Percentiles rank a stretch among this genome's conserved stretches.
Conservation (phyloP, 2,888 invertebrate species). For the Cacoxenus indagator region DNA sequence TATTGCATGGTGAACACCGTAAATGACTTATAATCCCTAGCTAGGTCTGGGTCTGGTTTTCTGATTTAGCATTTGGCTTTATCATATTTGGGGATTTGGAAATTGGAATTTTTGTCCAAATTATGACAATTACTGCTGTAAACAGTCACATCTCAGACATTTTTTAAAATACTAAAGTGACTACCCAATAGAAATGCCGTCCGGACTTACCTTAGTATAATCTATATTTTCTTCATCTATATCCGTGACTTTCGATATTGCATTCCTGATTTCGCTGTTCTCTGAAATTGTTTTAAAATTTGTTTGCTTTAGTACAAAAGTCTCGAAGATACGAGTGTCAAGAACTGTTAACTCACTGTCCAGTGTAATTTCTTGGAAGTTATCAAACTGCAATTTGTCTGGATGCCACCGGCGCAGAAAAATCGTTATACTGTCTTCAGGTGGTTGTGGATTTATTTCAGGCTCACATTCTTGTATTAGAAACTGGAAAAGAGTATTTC, state of each 20-base stretch:
- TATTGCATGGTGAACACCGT: too few relatives aligned
- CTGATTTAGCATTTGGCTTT: too few relatives aligned
- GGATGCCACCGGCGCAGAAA: slow-evolving; percentile 76
- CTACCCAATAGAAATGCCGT: too few relatives aligned
- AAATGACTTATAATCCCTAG: too few relatives aligned
- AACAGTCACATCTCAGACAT: too few relatives aligned
- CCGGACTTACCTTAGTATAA: slow-evolving; percentile 75
- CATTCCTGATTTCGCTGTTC: slow-evolving; percentile 72
- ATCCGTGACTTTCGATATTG: slow-evolving; percentile 73
- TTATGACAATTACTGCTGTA: too few relatives aligned
- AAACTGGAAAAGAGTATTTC: slow-evolving; percentile 53
- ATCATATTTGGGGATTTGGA: too few relatives aligned
- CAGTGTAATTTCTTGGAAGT: slow-evolving; percentile 75
- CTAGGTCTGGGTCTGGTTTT: too few relatives aligned
- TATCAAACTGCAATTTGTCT: slow-evolving; percentile 72
- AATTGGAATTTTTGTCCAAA: too few relatives aligned
- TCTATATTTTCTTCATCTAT: slow-evolving; percentile 77
- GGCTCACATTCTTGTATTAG: slow-evolving; percentile 69
- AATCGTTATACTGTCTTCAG: slow-evolving; percentile 72
- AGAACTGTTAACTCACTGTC: slow-evolving; percentile 69
- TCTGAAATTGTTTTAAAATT: slow-evolving; percentile 49
- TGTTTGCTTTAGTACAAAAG: too few relatives aligned
- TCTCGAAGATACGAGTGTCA: not conserved
- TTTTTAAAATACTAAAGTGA: too few relatives aligned
- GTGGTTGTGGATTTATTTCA: slow-evolving; percentile 68